Conservation (phyloP, 1,140 invertebrate genomes). For the Pseudomyrmex concolor region DNA sequence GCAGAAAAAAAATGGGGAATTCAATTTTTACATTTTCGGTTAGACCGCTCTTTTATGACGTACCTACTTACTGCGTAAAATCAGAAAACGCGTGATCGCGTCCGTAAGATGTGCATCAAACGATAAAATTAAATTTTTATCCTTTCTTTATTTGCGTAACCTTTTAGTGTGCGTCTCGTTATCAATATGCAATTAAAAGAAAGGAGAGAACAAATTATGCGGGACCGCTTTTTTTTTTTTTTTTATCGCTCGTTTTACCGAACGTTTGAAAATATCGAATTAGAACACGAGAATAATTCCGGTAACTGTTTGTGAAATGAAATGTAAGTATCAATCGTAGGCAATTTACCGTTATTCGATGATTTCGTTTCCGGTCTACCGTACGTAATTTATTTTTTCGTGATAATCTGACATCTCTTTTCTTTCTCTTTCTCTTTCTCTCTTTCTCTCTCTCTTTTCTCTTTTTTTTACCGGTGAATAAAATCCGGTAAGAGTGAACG, state of each 20-base stretch:
- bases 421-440: background rate
- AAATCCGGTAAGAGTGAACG: conserved; percentile 78
- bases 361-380: conserved; percentile 11
- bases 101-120: conserved; percentile 29
- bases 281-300: conserved; percentile 3
- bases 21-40: conserved; percentile 51
- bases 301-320: background rate
- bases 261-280: conserved; percentile 15
- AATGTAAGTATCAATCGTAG: conserved; percentile 22
- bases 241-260: background rate
- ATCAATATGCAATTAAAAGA: conserved; percentile 1
- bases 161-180: background rate
- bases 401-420: background rate
- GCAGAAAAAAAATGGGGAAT: conserved; percentile 39
- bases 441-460: background rate
- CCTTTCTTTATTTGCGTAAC: background rate
- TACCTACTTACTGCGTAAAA: conserved; percentile 37
- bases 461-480: conserved; percentile 68
- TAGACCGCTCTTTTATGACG: conserved; percentile 3
- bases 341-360: conserved; percentile 20
- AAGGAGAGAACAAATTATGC: background rate
- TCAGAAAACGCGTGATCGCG: conserved; percentile 7
- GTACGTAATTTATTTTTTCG: conserved; percentile 9
- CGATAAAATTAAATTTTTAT: background rate
- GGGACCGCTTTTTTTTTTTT: background rate